Evolutionary conservation across 1,140 invertebrate species (phyloP).

Genomic region (Rhopalosiphum maidis): DNA sequence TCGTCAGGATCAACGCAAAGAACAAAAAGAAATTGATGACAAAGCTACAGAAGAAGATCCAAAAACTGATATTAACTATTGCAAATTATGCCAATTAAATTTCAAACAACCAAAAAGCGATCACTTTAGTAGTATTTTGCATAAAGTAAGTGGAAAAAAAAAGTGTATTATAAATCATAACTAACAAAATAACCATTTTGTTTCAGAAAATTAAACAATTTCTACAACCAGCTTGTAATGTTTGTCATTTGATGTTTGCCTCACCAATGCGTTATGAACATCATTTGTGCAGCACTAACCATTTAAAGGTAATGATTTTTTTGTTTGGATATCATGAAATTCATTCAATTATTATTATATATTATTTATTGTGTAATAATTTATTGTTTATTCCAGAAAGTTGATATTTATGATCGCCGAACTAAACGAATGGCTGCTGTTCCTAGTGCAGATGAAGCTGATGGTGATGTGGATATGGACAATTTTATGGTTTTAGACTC

Average conservation of each 20-base stretch:
- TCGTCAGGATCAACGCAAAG: conserved; percentile 55
- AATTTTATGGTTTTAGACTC: conserved; percentile 85
- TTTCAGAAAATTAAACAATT: conserved; percentile 56
- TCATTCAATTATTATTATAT: not conserved
- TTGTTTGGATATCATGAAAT: not conserved
- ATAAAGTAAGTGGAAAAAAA: conserved; percentile 63
- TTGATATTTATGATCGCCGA: conserved; percentile 35
- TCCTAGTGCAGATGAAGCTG: conserved; percentile 68
- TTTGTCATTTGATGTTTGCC: conserved; percentile 75
- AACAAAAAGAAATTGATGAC: conserved; percentile 54
- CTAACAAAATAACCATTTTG: not conserved
- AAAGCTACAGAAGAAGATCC: conserved; percentile 44
- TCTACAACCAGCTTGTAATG: conserved; percentile 58
- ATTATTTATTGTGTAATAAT: not conserved
- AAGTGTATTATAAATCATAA: not conserved
- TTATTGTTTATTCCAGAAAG: conserved; percentile 20
- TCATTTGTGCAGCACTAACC: conserved; percentile 78
- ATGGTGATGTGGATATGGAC: conserved; percentile 78
- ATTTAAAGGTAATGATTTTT: conserved; percentile 71
- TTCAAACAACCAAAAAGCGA: conserved; percentile 77
- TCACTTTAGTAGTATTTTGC: conserved; percentile 77
- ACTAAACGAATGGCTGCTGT: conserved; percentile 51
- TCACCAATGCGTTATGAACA: conserved; percentile 83
- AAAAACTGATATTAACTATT: conserved; percentile 62
- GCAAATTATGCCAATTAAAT: conserved; percentile 80